Evolutionary conservation across 2,888 invertebrate species (phyloP), one percentile per base, ranked within the genome.

Genomic region (Diogma glabrata): DNA sequence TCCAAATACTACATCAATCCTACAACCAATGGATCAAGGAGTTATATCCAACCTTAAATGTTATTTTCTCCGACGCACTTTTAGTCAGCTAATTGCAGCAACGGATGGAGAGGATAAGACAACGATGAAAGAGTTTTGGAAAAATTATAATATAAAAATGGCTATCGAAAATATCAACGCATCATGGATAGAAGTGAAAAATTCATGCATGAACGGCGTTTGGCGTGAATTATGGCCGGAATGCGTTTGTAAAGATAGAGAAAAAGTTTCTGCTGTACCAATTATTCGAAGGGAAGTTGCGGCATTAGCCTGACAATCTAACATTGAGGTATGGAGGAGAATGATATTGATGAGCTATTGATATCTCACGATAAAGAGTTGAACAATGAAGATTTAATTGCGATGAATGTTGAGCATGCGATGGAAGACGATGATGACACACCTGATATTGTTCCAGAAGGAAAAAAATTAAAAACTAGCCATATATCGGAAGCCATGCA

Each of bases 11-110:
- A 46, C 24, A 14, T 23, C 46, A 26, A 14, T 46, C n/a, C 23
- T 46, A 24, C 46, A 46, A 4, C 26, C 46, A 14, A 46, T 46
- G 24, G 46, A 26, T 24, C 45, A 45, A 16, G 26, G 4, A 16
- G 26, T 46, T 9, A 46, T 46, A 26, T 19, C 43, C 23, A 45
- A 45, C 22, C 22, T 45, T 45, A 45, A 45, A 22, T 19, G 14
- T 9, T 58, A 50, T 40, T 56, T 56, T 47, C 52, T 57, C 49
- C 51, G 53, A 51, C 54, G 56, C 53, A 54, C 56, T 54, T 58
- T 57, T 54, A 56, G 57, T 47, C 53, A 53, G 45, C 51, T 53
- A 53, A 53, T 53, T 49, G 52, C 48, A 19, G 16, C 9, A 14
- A 46, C 46, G 14, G 46, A 46, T 26, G 46, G 46, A 16, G 14